Percentiles rank a stretch among this genome's conserved stretches.
These are phyloP conservation scores for Fregata magnificens DNA, from an alignment of 2,113 vertebrate species.

Conservation along the genomic window DNA sequence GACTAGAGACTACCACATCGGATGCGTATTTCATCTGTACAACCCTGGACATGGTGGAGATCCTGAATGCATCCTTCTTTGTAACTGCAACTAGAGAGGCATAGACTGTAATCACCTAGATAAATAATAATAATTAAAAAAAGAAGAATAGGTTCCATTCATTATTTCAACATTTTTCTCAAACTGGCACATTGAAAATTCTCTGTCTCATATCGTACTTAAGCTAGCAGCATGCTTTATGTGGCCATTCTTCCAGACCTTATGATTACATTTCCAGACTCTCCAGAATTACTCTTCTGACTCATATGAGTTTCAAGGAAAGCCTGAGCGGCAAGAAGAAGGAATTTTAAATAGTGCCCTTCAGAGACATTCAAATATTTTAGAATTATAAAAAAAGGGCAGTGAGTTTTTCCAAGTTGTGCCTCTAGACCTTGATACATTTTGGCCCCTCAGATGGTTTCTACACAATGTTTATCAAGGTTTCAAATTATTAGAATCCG, in stretches of 20 bases:
- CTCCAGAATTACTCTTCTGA: not conserved
- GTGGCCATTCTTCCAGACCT: not conserved
- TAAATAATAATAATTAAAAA: not conserved
- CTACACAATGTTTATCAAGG: not conserved
- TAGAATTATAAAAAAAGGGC: not conserved
- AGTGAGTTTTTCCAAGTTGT: not conserved
- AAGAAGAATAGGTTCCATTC: not conserved
- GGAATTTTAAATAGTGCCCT: not conserved
- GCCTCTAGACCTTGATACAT: not conserved
- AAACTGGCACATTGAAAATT: not conserved
- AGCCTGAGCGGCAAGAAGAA: not conserved
- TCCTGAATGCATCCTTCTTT: not conserved
- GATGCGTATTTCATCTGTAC: not conserved
- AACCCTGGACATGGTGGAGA: not conserved
- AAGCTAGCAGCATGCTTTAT: not conserved
- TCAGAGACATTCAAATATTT: not conserved
- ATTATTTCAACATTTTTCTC: not conserved
- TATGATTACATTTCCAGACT: slow-evolving; percentile 6
- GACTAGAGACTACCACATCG: not conserved
- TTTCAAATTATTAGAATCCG: not conserved
- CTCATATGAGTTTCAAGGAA: not conserved
- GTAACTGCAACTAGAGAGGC: not conserved
- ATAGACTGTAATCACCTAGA: not conserved
- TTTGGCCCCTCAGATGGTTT: not conserved
- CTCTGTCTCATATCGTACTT: not conserved